phyloP scores from a whole-genome alignment of 2,888 invertebrate genomes.

The Dione vanillae region DNA sequence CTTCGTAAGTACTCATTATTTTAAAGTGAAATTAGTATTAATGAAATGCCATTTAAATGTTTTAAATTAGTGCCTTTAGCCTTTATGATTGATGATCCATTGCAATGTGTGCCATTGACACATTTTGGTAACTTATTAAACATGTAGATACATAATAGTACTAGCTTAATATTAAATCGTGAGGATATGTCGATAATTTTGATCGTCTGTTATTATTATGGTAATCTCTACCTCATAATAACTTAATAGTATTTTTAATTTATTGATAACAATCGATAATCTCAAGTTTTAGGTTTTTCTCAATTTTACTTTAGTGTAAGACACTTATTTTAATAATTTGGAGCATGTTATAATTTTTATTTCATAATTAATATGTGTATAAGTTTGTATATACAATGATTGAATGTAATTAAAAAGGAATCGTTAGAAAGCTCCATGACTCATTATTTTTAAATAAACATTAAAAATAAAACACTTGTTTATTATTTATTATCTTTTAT shows the following conservation, averaged over 20 bases:
- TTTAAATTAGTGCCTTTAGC: not conserved
- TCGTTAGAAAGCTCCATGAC: constrained; percentile 48
- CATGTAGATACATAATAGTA: constrained; percentile 4
- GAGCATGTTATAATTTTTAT: constrained; percentile 9
- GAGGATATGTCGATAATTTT: not conserved
- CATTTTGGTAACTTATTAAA: not conserved
- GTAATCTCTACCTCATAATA: constrained; percentile 26
- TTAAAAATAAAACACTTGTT: constrained; percentile 32
- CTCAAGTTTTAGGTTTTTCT: constrained; percentile 9
- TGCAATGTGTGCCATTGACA: not conserved
- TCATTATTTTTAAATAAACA: constrained; percentile 41
- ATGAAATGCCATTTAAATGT: not conserved
- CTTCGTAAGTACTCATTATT: constrained; percentile 1
- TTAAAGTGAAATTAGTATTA: constrained; percentile 11
- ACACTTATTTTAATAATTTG: constrained; percentile 16
- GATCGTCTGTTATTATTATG: constrained; percentile 19
- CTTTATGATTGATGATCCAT: not conserved
- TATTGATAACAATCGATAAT: constrained; percentile 9
- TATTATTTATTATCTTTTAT: constrained; percentile 33
- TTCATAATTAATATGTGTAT: constrained; percentile 9
- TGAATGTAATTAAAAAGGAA: constrained; percentile 42
- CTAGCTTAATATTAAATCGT: constrained; percentile 14
- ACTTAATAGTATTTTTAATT: constrained; percentile 23
- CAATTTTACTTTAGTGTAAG: constrained; percentile 1
- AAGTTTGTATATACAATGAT: constrained; percentile 38